A percentile compares a stretch with the other conserved stretches of the same genome.
Evolutionary conservation across 2,888 invertebrate genomes (phyloP).

Genomic region (Plagodis pulveraria): DNA sequence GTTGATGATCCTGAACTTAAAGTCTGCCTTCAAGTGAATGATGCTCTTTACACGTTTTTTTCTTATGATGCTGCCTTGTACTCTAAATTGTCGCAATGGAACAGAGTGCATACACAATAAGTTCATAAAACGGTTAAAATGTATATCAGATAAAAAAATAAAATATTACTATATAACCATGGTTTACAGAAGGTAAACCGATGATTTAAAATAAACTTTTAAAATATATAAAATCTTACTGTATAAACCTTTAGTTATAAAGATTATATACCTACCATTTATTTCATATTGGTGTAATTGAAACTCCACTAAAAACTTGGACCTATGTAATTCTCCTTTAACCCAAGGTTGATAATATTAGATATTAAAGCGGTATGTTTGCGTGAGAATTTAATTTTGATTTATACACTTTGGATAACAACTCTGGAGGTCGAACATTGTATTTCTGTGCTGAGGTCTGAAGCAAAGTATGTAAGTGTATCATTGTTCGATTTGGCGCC

Average conservation of each 20-base stretch:
- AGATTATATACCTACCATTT: too few species aligned
- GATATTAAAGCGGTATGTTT: slow-evolving; percentile 23
- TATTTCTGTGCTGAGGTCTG: slow-evolving; percentile 63
- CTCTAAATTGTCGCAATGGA: not conserved
- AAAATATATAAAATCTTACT: too few species aligned
- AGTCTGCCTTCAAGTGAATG: slow-evolving; percentile 38
- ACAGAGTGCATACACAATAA: too few species aligned
- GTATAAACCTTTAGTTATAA: too few species aligned
- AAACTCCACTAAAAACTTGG: too few species aligned
- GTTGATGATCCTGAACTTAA: slow-evolving; percentile 58
- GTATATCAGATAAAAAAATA: not conserved
- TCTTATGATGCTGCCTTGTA: not conserved
- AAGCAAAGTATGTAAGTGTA: slow-evolving; percentile 53
- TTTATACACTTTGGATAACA: slow-evolving; percentile 29
- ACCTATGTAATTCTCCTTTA: not conserved
- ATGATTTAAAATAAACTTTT: too few species aligned
- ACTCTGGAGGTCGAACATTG: slow-evolving; percentile 69
- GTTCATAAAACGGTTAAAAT: too few species aligned
- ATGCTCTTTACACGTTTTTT: slow-evolving; percentile 23
- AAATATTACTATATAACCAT: not conserved
- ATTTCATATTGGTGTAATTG: too few species aligned
- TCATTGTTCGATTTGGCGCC: slow-evolving; percentile 52
- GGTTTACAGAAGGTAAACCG: not conserved
- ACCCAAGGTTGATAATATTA: slow-evolving; percentile 20
- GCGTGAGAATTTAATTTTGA: slow-evolving; percentile 31